Percentiles rank a stretch among this genome's conserved stretches.
Conservation (phyloP, 2,888 invertebrate genomes). For the Nebria brevicollis region DNA sequence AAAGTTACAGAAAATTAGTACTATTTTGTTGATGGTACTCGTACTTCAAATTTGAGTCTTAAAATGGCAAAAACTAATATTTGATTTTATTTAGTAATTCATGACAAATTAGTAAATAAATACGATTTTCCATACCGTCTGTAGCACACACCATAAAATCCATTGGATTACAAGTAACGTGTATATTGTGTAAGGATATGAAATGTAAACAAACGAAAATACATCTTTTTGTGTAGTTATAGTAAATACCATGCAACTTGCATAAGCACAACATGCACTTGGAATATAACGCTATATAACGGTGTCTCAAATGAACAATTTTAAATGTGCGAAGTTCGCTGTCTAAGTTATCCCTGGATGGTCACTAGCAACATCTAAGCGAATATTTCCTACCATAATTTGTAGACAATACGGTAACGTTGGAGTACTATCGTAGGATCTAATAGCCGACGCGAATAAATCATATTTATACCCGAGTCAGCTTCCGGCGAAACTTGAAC, state of each 20-base stretch:
- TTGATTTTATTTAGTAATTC: too few species aligned
- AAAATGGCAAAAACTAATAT: too few species aligned
- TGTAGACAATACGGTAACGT: constrained; percentile 15
- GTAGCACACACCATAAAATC: too few species aligned
- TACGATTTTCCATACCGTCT: too few species aligned
- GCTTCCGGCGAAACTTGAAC: not conserved
- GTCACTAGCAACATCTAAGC: constrained; percentile 27
- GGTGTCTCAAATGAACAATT: constrained; percentile 8
- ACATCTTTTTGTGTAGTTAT: not conserved
- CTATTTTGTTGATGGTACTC: too few species aligned
- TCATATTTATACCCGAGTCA: constrained; percentile 32
- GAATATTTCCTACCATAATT: constrained; percentile 33
- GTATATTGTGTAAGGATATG: too few species aligned
- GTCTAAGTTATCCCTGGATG: constrained; percentile 30
- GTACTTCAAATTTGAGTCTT: too few species aligned
- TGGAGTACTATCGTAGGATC: not conserved
- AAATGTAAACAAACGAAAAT: not conserved
- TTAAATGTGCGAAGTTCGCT: constrained; percentile 23
- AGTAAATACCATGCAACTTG: not conserved
- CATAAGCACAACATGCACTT: not conserved
- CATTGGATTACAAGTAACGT: too few species aligned
- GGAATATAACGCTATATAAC: not conserved
- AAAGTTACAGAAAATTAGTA: too few species aligned
- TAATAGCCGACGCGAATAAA: constrained; percentile 21
- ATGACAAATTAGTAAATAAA: too few species aligned